Conservation (phyloP, 2,113 vertebrate genomes). For the Bujurquina vittata region DNA sequence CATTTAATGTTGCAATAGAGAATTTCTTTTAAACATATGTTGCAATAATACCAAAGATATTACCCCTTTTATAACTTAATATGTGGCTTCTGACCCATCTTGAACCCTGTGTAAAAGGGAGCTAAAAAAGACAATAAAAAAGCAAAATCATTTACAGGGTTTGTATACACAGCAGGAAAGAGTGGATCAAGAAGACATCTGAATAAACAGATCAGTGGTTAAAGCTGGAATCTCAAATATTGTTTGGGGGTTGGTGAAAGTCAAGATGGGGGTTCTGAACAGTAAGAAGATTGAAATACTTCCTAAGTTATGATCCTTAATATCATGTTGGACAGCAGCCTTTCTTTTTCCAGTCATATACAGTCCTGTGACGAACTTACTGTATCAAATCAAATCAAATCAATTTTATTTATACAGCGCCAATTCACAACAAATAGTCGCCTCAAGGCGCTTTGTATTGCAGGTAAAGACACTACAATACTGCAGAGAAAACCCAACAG, state of each 20-base stretch:
- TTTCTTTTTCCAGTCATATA: too few relatives aligned
- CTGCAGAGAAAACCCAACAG: too few relatives aligned
- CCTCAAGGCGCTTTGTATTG: too few relatives aligned
- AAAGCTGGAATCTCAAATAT: neutral
- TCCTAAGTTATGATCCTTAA: too few relatives aligned
- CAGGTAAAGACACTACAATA: too few relatives aligned
- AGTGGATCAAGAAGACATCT: accelerated
- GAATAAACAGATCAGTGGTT: neutral
- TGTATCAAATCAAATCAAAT: too few relatives aligned
- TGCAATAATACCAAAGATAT: neutral
- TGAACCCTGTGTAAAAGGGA: too few relatives aligned
- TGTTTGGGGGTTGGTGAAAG: neutral
- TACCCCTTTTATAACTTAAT: neutral
- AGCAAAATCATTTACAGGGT: neutral
- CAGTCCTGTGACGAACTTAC: too few relatives aligned
- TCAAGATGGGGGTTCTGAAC: neutral
- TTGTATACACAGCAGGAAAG: neutral
- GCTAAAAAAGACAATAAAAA: too few relatives aligned
- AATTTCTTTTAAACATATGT: neutral
- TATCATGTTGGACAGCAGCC: too few relatives aligned
- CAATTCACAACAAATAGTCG: too few relatives aligned
- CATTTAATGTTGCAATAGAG: neutral
- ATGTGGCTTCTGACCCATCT: neutral
- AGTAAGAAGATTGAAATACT: neutral
- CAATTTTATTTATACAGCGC: too few relatives aligned